Percentiles rank a stretch among this genome's conserved stretches.
Evolutionary conservation across 53 echinoderm and acorn worm genomes (phyloP).

Genomic region (Paracentrotus lividus): DNA sequence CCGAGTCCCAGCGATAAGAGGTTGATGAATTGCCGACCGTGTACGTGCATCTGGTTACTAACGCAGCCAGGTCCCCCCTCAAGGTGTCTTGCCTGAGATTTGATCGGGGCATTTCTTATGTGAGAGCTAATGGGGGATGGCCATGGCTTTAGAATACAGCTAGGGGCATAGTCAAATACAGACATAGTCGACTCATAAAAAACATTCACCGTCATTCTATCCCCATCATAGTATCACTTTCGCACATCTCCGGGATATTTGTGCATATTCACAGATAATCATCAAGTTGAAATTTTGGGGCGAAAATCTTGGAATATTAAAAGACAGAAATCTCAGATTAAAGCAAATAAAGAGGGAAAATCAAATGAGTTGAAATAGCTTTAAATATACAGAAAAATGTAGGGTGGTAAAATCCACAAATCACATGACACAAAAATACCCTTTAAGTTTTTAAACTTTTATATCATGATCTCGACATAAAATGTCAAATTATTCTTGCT

Average conservation of each 20-base stretch:
- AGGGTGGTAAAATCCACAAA: not conserved
- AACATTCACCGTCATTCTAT: constrained; percentile 58
- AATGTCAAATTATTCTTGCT: no score
- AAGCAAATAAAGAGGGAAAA: not conserved
- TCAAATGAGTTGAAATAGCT: not conserved
- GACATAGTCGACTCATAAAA: constrained; percentile 14
- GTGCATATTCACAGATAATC: not conserved
- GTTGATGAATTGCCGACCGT: constrained; percentile 62
- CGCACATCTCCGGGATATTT: constrained; percentile 34
- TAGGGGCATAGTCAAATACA: constrained; percentile 55
- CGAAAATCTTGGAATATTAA: not conserved
- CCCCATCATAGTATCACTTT: constrained; percentile 22
- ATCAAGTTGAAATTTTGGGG: not conserved
- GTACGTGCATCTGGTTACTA: constrained; percentile 64
- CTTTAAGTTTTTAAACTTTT: no score
- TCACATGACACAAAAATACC: not conserved
- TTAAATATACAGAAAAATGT: not conserved
- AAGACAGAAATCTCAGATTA: not conserved
- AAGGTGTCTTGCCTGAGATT: constrained; percentile 55
- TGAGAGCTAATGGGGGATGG: constrained; percentile 31
- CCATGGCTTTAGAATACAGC: not conserved
- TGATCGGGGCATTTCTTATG: constrained; percentile 37
- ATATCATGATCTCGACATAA: no score
- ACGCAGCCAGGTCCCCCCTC: not conserved
- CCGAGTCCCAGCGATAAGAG: constrained; percentile 24